Evolutionary conservation across 2,113 vertebrate species (phyloP).

Genomic region (Choloepus hoffmanni): DNA sequence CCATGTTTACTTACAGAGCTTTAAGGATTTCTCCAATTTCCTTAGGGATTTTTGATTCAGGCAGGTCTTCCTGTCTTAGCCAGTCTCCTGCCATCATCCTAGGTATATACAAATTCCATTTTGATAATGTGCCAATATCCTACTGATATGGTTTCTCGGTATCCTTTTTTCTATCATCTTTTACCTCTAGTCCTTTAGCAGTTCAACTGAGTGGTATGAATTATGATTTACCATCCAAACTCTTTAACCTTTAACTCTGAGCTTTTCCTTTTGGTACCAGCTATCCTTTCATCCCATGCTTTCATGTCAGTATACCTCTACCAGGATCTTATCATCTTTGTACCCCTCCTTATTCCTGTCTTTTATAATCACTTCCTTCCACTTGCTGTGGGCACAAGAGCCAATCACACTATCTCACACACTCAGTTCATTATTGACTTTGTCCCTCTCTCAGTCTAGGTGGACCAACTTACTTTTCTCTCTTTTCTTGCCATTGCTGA

Average conservation of each 20-base stretch:
- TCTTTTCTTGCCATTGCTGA: background rate
- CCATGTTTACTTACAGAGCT: background rate
- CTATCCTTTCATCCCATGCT: background rate
- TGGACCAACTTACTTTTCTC: background rate
- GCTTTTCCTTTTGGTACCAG: background rate
- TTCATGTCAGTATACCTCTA: background rate
- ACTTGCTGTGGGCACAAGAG: background rate
- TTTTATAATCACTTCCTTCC: background rate
- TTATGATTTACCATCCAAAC: background rate
- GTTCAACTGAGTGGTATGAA: background rate
- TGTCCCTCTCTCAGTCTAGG: background rate
- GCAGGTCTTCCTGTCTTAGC: background rate
- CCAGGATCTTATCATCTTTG: background rate
- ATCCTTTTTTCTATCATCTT: background rate
- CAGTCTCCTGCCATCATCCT: background rate
- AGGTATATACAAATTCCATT: background rate
- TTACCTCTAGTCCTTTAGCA: background rate
- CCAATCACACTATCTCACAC: background rate
- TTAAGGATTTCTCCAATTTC: conserved; percentile 20
- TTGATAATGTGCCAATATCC: background rate
- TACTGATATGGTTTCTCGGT: background rate
- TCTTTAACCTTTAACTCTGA: background rate
- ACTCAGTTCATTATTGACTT: background rate
- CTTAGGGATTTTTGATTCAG: background rate
- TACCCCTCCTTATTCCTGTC: background rate